phyloP scores from a whole-genome alignment of 2,888 invertebrate species.

The Cosmopolites sordidus region DNA sequence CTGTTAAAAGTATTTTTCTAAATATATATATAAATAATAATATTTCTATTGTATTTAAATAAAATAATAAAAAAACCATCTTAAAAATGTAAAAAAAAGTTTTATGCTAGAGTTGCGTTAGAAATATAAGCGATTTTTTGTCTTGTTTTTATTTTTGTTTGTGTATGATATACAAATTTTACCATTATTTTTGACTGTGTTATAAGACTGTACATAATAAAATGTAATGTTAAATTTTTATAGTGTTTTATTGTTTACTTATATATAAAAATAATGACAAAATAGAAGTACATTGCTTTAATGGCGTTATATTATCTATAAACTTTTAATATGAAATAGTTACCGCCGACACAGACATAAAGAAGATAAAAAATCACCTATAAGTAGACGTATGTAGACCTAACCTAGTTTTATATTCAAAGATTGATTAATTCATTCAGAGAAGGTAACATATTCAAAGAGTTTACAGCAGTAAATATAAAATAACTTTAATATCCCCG shows the following conservation, averaged over 20 bases:
- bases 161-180: background rate
- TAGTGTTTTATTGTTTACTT: background rate
- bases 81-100: background rate
- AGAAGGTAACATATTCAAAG: no score
- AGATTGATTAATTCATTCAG: no score
- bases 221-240: background rate
- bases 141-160: background rate
- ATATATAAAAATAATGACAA: no score
- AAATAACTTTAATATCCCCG: no score
- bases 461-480: no score
- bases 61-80: background rate
- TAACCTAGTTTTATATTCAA: no score
- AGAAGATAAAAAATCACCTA: no score
- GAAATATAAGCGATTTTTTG: background rate
- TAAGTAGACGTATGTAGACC: no score
- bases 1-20: constrained; percentile 4
- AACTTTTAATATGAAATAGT: no score
- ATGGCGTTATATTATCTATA: no score
- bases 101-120: background rate
- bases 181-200: background rate
- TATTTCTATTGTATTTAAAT: constrained; percentile 1
- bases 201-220: background rate
- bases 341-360: no score
- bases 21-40: constrained; percentile 1
- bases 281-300: no score